Base-by-base conservation (phyloP, 2,797 vertebrate genomes). In the Darevskia mixta region DNA sequence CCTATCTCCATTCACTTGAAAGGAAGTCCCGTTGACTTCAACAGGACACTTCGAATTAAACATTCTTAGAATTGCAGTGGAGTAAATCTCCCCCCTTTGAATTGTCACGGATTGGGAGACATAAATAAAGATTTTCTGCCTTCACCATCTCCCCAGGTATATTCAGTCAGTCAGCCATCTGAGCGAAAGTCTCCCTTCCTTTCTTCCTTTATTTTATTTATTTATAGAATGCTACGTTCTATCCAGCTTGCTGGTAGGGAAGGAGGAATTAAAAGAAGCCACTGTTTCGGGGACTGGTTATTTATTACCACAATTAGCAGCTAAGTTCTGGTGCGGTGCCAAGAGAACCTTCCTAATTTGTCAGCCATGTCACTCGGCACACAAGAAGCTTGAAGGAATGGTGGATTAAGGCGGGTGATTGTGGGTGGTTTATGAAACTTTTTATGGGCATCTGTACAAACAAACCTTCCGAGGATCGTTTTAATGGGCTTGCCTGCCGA, bases 391-490 rank as follows among this genome's bases (percentile, higher is more conserved):
- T 94, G 93, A 90, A 94, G 94, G 94, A 94, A 95, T 92, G 95
- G 93, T 86, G 93, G 95, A 96, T 95, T 94, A 94, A 96, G 95
- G 92, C 91, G 43, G 93, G 90, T 95, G 95, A 94, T 96, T 96
- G 96, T 95, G 94, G 95, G 96, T 95, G 95, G 96, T 96, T 96
- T 96, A 96, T 96, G 95, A 96, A 96, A 96, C 92, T 95, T 96
- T 96, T 96, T 96, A 96, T 94, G 91, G 94, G 91, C 94, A 90
- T 87, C 90, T 95, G 95, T 95, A 94, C 92, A 93, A 91, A 61
- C 84, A 92, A 95, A 91, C 92, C 95, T 96, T 95, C 66, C 81
- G 96, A 96, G 96, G 95, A 93, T 94, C 92, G 23, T 90, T 94
- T 95, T 95, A 96, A 96, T 95, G 95, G 94, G 91, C 77, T 94